These are phyloP conservation scores for Sminthurides bifidus DNA, from an alignment of 1,140 invertebrate species.

Conservation along the genomic window DNA sequence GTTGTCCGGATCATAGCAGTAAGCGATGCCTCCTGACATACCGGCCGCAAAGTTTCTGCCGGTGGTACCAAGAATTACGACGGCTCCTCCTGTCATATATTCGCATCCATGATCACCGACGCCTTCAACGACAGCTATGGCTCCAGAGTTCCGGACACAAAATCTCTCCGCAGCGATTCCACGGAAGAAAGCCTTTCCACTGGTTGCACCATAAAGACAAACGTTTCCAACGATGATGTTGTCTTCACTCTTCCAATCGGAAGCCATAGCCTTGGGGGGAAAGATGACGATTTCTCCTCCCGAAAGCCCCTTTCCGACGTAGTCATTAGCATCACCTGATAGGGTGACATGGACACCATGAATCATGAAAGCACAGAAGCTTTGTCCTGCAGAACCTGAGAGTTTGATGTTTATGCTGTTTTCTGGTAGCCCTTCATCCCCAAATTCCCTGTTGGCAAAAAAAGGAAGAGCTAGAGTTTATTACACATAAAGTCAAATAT, in stretches of 20 bases:
- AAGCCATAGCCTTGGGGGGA: slow-evolving; percentile 71
- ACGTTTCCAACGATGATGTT: slow-evolving; percentile 99
- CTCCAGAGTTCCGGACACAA: slow-evolving; percentile 94
- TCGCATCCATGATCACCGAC: slow-evolving; percentile 99
- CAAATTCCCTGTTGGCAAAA: slow-evolving; percentile 56
- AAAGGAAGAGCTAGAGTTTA: background rate
- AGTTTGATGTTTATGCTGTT: slow-evolving; percentile 75
- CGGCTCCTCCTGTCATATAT: slow-evolving; percentile 95
- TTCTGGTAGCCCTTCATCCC: slow-evolving; percentile 74
- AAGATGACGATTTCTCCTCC: slow-evolving; percentile 91
- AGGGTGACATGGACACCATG: slow-evolving; percentile 79
- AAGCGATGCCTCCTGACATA: slow-evolving; percentile 96
- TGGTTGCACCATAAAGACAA: slow-evolving; percentile 92
- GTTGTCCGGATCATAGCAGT: slow-evolving; percentile 61
- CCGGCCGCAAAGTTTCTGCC: slow-evolving; percentile 97
- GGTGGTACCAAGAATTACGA: slow-evolving; percentile 83
- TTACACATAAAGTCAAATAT: slow-evolving; percentile 15
- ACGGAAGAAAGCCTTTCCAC: slow-evolving; percentile 85
- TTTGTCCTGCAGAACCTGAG: slow-evolving; percentile 93
- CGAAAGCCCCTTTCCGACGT: slow-evolving; percentile 90
- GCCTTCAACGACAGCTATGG: slow-evolving; percentile 77
- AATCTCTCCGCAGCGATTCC: slow-evolving; percentile 96
- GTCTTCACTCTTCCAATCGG: slow-evolving; percentile 67
- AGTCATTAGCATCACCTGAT: slow-evolving; percentile 97
- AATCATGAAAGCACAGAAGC: slow-evolving; percentile 95